Base-by-base conservation (phyloP, 1,140 invertebrate genomes). In the Ips nitidus region DNA sequence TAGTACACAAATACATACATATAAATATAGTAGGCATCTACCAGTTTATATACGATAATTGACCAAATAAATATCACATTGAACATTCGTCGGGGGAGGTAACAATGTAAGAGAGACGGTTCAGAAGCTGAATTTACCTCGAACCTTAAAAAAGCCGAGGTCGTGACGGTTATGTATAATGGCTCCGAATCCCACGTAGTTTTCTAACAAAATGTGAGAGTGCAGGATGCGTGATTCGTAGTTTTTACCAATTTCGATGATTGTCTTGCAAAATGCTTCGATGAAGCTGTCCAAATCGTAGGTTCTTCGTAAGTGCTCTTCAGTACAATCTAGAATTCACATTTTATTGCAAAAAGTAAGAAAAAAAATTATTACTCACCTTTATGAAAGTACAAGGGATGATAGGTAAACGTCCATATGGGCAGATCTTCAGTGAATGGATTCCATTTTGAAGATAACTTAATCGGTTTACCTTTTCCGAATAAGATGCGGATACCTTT, bases 121-220 rank as follows among this genome's bases (percentile, higher is more conserved):
- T 87, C 87, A 94, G 79, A 94, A 95, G 78, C 92, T 93, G 75
- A 94, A 87, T 81, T 91, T 92, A 58, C 92, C 92, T 71, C 92
- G 85, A 52, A 93, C 89, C 82, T 93, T 93, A 80, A 92, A 94
- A 80, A 93, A 95, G 7, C 93, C 93, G 75, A 94, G 82, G 58
- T 87, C 85, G 72, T 90, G 91, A 74, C 90, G 89, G 81, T 95
- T 95, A 77, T 92, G 92, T n/a, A 95, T 84, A 8, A 94, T 78
- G 1, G 92, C 91, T 3, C 88, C 85, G 36, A 94, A 72, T 6
- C 91, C 91, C 1, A 92, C 82, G 75, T 94, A 94, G 79, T 89
- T 93, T 76, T 93, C 88, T 65, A 94, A 86, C 4, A 93, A 78
- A 47, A 95, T 91, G 2, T 90, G 85, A 2, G 86, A 87, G 74